Evolutionary conservation across 2,797 vertebrate genomes (phyloP), one percentile per base, ranked within the genome.

Genomic region (Florisuga fusca): DNA sequence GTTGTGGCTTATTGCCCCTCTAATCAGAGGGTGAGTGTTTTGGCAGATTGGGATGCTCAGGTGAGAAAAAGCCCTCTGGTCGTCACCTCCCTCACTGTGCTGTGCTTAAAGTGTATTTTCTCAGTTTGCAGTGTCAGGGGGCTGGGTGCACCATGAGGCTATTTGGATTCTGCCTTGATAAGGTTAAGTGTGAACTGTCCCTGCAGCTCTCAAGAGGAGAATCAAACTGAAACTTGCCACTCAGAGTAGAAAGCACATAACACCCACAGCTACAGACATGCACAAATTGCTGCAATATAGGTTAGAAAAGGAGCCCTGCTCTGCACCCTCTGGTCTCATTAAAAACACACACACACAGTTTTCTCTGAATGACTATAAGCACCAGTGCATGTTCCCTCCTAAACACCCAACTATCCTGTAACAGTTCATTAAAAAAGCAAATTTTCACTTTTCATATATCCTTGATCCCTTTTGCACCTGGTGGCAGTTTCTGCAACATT

Each of bases 211-310:
- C 34, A 41, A 94, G 94, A 75, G 77, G 89, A 86, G 94, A 97
- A 98, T 98, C 97, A 98, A 97, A 98, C 83, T 95, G 98, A 98
- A 98, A 98, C 98, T 97, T 77, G 84, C 93, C 95, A 97, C 85
- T 97, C 95, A 96, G 97, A 97, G 97, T 96, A 97, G 97, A 98
- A 94, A 98, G 93, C 90, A 43, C 95, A 51, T 84, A 90, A 98
- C 98, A 97, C 98, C 98, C 97, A 98, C 97, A 96, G 96, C 92
- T 95, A 92, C 86, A 76, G 91, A 95, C 84, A 48, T 69, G 96
- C 93, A 93, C 96, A 95, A 96, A 95, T 96, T 90, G 94, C 94
- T 94, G 93, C 95, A 50, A 69, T 84, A 93, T 61, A 93, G 92
- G 86, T 94, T 97, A 96, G 94, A 83, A 89, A 88, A 95, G 22